phyloP scores from a whole-genome alignment of 2,888 invertebrate species.

The Rhopalosiphum nymphaeae region DNA sequence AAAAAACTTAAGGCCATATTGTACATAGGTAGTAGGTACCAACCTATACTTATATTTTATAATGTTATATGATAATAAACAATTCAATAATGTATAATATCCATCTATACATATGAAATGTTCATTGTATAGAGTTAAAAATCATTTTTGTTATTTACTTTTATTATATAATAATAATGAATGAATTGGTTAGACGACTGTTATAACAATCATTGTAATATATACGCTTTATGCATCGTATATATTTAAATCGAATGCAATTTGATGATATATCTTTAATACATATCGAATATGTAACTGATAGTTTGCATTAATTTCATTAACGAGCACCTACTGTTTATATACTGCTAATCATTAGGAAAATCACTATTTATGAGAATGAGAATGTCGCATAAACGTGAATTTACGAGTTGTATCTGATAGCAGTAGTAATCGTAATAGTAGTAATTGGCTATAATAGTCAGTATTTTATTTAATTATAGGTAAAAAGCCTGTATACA shows the following conservation, averaged over 20 bases:
- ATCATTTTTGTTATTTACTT: not conserved
- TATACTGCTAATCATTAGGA: not conserved
- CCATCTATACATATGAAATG: not conserved
- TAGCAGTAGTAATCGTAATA: not conserved
- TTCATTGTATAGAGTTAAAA: not conserved
- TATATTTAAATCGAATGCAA: not conserved
- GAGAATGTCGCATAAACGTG: not conserved
- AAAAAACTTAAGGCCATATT: not conserved
- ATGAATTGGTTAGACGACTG: not conserved
- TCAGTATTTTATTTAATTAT: not conserved
- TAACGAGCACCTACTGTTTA: not conserved
- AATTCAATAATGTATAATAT: not conserved
- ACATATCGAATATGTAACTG: not conserved
- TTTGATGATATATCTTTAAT: not conserved
- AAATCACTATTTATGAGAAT: not conserved
- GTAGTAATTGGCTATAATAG: not conserved
- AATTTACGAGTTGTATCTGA: not conserved
- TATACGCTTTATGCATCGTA: not conserved
- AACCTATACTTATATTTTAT: too few species aligned
- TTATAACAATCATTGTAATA: not conserved
- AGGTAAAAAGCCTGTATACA: too few species aligned
- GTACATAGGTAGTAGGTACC: not conserved
- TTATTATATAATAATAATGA: not conserved
- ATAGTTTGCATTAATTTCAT: not conserved
- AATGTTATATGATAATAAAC: not conserved